Base-by-base conservation (phyloP, 1,140 invertebrate genomes). In the Holcopasites calliopsidis region DNA sequence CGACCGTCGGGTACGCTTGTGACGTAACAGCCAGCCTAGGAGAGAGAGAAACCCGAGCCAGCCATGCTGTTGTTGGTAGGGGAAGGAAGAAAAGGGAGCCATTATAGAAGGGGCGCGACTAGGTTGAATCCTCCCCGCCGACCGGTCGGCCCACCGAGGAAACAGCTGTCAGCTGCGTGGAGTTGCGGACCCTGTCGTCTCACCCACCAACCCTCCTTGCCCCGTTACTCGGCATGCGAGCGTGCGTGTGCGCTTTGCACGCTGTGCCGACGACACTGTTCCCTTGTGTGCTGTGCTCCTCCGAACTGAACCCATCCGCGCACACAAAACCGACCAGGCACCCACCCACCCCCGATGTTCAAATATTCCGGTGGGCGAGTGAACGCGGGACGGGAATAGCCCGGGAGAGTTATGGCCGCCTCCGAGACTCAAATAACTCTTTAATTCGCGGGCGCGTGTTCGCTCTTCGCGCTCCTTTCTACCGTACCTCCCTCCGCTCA, bases 61-160 rank as follows among this genome's bases (percentile, higher is more conserved):
- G 91, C 91, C 91, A 92, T 92, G 86, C 89, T 92, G 90, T 52
- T 49, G 76, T 68, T 58, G 81, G 86, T 90, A 91, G 87, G 90
- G 91, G 90, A 91, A 92, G 89, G 89, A 92, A 91, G 90, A 90
- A 92, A 91, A 91, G 90, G 91, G 90, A 92, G 91, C 91, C 91
- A 92, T 92, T 92, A 92, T 92, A 90, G 91, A 92, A 92, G 91
- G 91, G 91, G 91, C 91, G 91, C 91, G 91, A 91, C 91, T 92
- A 92, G 90, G 89, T 87, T 90, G 90, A 91, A 91, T 92, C 91
- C 90, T 91, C 90, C 91, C 90, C 88, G 86, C 90, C 90, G 90
- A 87, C 88, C 90, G 89, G 80, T 83, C 82, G 81, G 90, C 90
- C 90, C 91, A 91, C 90, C 90, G 89, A 90, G 88, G 89, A 90